phyloP scores from a whole-genome alignment of 1,140 invertebrate species.

The Lepidotrigona ventralis region DNA sequence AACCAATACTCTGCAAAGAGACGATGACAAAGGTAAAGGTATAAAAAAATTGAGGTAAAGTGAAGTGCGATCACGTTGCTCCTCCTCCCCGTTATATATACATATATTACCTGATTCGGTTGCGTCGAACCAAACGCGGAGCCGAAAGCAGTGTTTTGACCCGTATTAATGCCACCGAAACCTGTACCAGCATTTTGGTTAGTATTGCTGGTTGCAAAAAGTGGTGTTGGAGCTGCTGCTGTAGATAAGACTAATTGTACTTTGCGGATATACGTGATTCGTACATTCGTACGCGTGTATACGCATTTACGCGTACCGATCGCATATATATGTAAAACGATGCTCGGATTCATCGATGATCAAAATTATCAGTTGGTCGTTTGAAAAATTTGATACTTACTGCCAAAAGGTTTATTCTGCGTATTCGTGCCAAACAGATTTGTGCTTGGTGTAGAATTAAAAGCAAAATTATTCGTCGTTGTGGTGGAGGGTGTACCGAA shows the following conservation, averaged over 20 bases:
- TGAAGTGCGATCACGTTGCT: too few relatives aligned
- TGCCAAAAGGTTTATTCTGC: slow-evolving; percentile 79
- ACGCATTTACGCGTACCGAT: not conserved
- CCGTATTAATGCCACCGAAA: slow-evolving; percentile 74
- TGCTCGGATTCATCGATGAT: not conserved
- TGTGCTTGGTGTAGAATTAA: slow-evolving; percentile 78
- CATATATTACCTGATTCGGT: slow-evolving; percentile 74
- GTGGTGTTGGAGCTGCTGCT: slow-evolving; percentile 71
- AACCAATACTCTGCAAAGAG: slow-evolving; percentile 73
- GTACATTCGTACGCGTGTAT: not conserved
- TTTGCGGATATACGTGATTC: slow-evolving; percentile 23
- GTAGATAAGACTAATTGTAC: slow-evolving; percentile 47
- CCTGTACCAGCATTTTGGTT: slow-evolving; percentile 73
- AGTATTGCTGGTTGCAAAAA: slow-evolving; percentile 73
- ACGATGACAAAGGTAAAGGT: slow-evolving; percentile 22
- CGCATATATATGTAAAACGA: not conserved
- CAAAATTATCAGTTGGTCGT: not conserved
- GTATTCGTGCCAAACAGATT: slow-evolving; percentile 77
- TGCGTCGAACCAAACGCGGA: slow-evolving; percentile 74
- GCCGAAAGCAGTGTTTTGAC: slow-evolving; percentile 76
- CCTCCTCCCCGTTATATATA: too few relatives aligned
- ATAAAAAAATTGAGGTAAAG: too few relatives aligned
- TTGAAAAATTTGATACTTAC: slow-evolving; percentile 64
- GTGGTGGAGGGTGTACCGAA: slow-evolving; percentile 82
- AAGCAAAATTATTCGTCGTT: slow-evolving; percentile 82